Evolutionary conservation across 2,113 vertebrate genomes (phyloP).

Genomic region (Syngnathus typhle): DNA sequence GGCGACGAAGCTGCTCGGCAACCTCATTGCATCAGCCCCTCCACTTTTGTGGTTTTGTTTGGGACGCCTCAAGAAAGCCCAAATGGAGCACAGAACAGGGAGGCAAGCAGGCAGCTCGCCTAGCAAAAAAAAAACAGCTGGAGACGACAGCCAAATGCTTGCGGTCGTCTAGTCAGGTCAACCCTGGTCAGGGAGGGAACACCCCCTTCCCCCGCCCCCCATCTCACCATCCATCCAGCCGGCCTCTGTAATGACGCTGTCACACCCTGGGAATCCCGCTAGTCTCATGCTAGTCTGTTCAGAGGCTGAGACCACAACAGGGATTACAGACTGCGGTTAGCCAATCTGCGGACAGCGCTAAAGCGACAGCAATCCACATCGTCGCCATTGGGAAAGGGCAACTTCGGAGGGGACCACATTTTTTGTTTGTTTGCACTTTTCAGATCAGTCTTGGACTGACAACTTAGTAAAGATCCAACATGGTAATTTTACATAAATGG

Average conservation of each 20-base stretch:
- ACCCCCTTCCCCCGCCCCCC: slow-evolving; percentile 16
- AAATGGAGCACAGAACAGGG: slow-evolving; percentile 63
- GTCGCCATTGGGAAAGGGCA: no score
- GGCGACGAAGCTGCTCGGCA: slow-evolving; percentile 35
- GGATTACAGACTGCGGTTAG: slow-evolving; percentile 25
- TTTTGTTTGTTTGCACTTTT: no score
- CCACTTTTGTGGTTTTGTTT: slow-evolving; percentile 66
- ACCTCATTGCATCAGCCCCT: slow-evolving; percentile 47
- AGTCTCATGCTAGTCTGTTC: slow-evolving; percentile 15
- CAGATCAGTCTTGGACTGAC: no score
- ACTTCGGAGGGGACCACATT: no score
- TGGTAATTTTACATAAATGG: no score
- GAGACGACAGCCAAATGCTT: slow-evolving; percentile 57
- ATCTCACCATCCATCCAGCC: slow-evolving; percentile 38
- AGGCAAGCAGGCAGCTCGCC: slow-evolving; percentile 50
- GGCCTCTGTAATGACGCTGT: slow-evolving; percentile 31
- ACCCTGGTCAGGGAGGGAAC: slow-evolving; percentile 45
- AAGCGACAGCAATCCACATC: slow-evolving; percentile 15
- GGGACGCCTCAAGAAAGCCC: slow-evolving; percentile 59
- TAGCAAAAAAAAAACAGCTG: slow-evolving; percentile 14
- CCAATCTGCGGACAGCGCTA: slow-evolving; percentile 3
- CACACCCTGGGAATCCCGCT: slow-evolving; percentile 36
- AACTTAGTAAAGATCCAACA: no score
- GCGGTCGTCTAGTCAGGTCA: slow-evolving; percentile 67
- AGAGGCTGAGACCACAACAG: slow-evolving; percentile 35